Base-by-base conservation (phyloP, 2,888 invertebrate species). In the Chloroclystis v-ata region DNA sequence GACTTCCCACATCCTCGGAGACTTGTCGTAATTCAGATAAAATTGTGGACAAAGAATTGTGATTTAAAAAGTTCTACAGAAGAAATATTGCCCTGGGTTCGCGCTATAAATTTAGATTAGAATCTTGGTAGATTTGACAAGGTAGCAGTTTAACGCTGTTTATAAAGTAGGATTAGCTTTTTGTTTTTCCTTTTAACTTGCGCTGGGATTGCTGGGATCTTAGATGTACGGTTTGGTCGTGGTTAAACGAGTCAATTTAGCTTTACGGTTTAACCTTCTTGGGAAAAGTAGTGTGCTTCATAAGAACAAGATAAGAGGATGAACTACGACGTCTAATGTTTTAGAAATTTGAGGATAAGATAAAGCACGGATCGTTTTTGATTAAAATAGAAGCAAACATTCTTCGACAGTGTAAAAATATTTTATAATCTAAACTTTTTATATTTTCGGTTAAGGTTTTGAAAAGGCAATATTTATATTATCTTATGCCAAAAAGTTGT, bases 21-120 rank as follows among this genome's bases (percentile, higher is more conserved):
- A 55, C 38, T 52, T 47, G 53, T 48, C 52, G 52, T 55, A 55
- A 57, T 53, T 55, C 56, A 56, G 56, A 58, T 58, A 54, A 58
- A 58, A 58, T 54, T 47, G 49, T 51, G 52, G 43, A 54, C 50
- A 50, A 51, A 56, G 50, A 54, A 52, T 52, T 55, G 58, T 57
- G 57, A 53, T 57, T 56, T 56, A 49, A 47, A 56, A 59, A 56
- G 48, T 56, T 56, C 47, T 50, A 52, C 52, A 45, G 40, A 47
- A 56, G 44, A 47, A 54, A 53, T 52, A 46, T 47, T 32, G 30
- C 50, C 45, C 11, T 26, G 35, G 30, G 28, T 39, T 45, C 41
- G 26, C 25, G 40, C 41, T 28, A 40, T 49, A 44, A 49, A 49
- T 44, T 44, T 24, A 41, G 44, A 49, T 49, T 41, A 37, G 14